These are phyloP conservation scores for Liodrosophila aerea DNA, from an alignment of 2,888 invertebrate species.

Conservation along the genomic window DNA sequence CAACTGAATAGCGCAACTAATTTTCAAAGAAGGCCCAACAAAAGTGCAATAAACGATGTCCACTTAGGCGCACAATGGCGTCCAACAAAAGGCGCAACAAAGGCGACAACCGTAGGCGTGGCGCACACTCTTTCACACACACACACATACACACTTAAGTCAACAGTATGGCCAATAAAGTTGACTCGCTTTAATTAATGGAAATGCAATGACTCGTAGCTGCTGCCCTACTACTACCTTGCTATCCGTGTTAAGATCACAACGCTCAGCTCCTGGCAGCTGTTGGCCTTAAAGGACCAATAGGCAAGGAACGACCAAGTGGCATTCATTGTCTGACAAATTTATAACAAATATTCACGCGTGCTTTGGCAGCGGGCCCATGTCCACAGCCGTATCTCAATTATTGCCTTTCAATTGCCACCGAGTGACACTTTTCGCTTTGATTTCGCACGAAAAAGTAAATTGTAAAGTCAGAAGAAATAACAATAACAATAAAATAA, in stretches of 20 bases:
- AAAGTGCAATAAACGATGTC: conserved; percentile 75
- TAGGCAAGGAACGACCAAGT: conserved; percentile 4
- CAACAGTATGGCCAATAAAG: conserved; percentile 57
- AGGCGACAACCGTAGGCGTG: conserved; percentile 51
- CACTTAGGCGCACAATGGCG: conserved; percentile 68
- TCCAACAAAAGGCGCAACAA: conserved; percentile 47
- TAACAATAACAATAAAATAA: conserved; percentile 1
- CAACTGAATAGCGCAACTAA: conserved; percentile 75
- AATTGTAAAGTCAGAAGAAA: conserved; percentile 21
- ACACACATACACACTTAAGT: no score
- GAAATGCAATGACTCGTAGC: conserved; percentile 69
- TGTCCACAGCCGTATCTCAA: conserved; percentile 63
- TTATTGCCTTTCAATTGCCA: conserved; percentile 72
- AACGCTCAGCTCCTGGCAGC: conserved; percentile 38
- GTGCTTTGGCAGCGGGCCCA: conserved; percentile 71
- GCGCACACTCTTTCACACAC: conserved; percentile 26
- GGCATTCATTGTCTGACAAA: conserved; percentile 58
- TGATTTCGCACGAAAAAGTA: conserved; percentile 59
- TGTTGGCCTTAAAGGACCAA: conserved; percentile 20
- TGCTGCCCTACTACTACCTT: conserved; percentile 19
- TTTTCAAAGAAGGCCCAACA: conserved; percentile 72
- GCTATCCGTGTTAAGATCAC: conserved; percentile 60
- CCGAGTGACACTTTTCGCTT: conserved; percentile 42
- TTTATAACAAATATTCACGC: conserved; percentile 79
- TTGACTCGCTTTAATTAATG: conserved; percentile 69